A percentile compares a stretch with the other conserved stretches of the same genome.
phyloP scores from a whole-genome alignment of 2,113 vertebrate genomes.

The Holacanthus passer region DNA sequence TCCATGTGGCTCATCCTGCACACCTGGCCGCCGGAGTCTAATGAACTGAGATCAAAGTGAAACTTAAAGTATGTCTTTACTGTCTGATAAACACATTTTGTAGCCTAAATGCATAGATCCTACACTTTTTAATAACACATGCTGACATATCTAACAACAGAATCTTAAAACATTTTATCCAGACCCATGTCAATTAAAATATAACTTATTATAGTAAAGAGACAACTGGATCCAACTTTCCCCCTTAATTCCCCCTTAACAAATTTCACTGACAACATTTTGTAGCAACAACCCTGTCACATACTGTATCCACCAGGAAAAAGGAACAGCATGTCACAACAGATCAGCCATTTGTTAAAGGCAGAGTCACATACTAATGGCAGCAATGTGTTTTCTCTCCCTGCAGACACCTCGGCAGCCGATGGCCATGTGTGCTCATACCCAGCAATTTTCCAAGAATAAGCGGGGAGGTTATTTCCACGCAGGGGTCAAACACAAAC shows the following conservation, averaged over 20 bases:
- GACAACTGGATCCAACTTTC: too few relatives aligned
- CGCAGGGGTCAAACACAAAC: constrained; percentile 58
- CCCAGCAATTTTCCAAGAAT: constrained; percentile 70
- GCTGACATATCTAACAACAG: neutral
- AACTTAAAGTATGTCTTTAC: neutral
- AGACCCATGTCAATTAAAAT: neutral
- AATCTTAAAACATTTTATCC: neutral
- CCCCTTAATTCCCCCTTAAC: constrained; percentile 32
- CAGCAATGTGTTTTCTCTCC: constrained; percentile 58
- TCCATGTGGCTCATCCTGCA: constrained; percentile 37
- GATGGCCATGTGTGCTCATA: constrained; percentile 36
- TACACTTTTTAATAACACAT: neutral
- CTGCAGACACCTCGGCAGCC: constrained; percentile 41
- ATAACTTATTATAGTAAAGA: too few relatives aligned
- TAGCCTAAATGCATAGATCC: neutral
- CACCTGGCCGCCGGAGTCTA: constrained; percentile 35
- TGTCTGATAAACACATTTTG: neutral
- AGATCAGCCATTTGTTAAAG: constrained; percentile 66
- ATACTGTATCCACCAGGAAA: constrained; percentile 41
- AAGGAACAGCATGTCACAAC: constrained; percentile 66
- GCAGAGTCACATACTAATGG: constrained; percentile 65
- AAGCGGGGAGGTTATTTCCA: constrained; percentile 54
- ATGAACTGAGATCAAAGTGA: neutral
- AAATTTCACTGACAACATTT: constrained; percentile 43
- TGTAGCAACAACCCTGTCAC: constrained; percentile 36